Evolutionary conservation across 2,888 invertebrate species (phyloP).

Genomic region (Tipula confusa): DNA sequence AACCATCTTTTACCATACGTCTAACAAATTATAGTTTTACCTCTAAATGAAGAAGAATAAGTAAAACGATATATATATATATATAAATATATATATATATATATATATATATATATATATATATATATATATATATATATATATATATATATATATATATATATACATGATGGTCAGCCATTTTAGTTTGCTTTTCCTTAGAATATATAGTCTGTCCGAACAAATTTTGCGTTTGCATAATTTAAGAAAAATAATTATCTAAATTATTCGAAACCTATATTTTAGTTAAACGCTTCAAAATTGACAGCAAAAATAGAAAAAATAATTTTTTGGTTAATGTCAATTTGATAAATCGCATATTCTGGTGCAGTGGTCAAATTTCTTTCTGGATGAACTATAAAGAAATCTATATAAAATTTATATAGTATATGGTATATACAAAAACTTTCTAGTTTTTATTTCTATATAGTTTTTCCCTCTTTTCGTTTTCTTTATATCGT

Average conservation of each 20-base stretch:
- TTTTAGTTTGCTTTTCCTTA: constrained; percentile 9
- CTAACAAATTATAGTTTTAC: constrained; percentile 25
- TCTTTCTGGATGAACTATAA: constrained; percentile 8
- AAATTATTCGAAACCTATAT: not conserved
- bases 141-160: not conserved
- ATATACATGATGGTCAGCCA: constrained; percentile 25
- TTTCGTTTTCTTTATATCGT: constrained; percentile 20
- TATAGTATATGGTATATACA: not conserved
- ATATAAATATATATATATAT: not conserved
- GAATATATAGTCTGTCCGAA: not conserved
- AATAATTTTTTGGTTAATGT: not conserved
- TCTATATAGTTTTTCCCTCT: constrained; percentile 3
- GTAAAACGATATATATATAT: not conserved
- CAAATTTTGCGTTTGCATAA: not conserved
- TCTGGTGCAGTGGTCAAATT: not conserved
- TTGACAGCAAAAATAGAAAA: not conserved
- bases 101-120: no score
- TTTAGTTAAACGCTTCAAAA: not conserved
- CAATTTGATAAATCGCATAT: not conserved
- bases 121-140: not conserved
- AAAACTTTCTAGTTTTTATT: not conserved
- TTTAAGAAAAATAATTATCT: not conserved
- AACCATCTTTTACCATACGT: constrained; percentile 25
- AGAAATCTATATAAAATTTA: constrained; percentile 12
- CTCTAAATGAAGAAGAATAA: constrained; percentile 25